Evolutionary conservation across 2,888 invertebrate genomes (phyloP), one percentile per base, ranked within the genome.

Genomic region (Nephrotoma guestfalica): DNA sequence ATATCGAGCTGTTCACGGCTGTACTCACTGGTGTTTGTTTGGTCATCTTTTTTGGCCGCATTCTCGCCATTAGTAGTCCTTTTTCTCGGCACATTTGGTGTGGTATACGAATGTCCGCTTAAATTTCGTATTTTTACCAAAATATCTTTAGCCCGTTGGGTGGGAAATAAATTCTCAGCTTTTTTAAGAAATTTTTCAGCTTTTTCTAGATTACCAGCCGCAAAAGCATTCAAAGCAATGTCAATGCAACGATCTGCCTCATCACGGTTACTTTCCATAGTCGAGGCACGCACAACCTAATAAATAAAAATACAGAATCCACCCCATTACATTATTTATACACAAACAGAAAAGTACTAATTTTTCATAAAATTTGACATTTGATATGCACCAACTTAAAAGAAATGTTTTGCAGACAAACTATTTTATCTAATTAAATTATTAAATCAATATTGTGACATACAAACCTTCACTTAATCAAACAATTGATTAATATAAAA

Each of bases 1-100:
- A 96, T 94, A 86, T 95, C 95, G 30, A 95, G 89, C 90, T 98
- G 97, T 13, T 97, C 97, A 83, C 92, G 90, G 0, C 95, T 95
- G 90, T 95, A 97, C 87, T 95, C 96, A 45, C 90, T 88, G 42
- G 89, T 89, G 45, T 89, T 87, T 86, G 91, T 89, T 89, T 91
- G 90, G 4, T 86, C 15, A 6, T 91, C 89, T 0, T 87, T 86
- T 43, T 47, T 87, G 15, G 45, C 30, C n/a, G 86, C 47, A 3
- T 18, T 15, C n/a, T 42, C 15, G 6, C n/a, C n/a, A 41, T 7
- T n/a, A 11, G 43, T 45, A 4, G n/a, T 11, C 11, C 83, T 11
- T 43, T 18, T 42, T 3, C 42, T 83, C 13, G 13, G 30, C 18
- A 30, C 4, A 15, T 83, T 86, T 9, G 42, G 41, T 18, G 85